Evolutionary conservation across 2,113 vertebrate genomes (phyloP), one percentile per base, ranked within the genome.

Genomic region (Thalassarche chlororhynchos): DNA sequence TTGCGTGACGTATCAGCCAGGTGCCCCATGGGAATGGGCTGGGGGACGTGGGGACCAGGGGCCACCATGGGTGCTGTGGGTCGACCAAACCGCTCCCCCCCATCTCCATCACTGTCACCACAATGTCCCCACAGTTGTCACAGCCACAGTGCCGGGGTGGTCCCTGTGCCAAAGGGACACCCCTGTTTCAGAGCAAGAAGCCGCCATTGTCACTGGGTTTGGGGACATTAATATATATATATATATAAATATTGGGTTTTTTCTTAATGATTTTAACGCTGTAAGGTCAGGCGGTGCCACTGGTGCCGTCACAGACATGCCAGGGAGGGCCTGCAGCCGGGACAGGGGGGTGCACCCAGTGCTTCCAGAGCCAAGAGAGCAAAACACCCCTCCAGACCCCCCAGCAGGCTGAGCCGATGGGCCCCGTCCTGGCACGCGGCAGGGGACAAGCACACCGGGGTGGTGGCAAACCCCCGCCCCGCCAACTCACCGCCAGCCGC

Each of bases 221-320:
- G 88, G 91, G 88, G 88, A 78, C 87, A 69, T 60, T 15, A 24
- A 36, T 51, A 55, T 40, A 83, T 25, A 89, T 47, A 85, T 49
- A 88, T 31, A 79, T 36, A 87, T 23, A 84, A 69, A 96, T 75
- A 92, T 36, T 9, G 72, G 65, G 4, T n/a, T 40, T 74, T 81
- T 93, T 90, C 90, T 74, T 93, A 81, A 84, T 7, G 83, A 88
- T 90, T 85, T 96, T 93, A 94, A 90, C 1, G 78, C 92, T 80
- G 42, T 36, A 25, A 44, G 78, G 78, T 32, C 62, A 21, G 21
- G 49, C 4, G 44, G 78, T 44, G 70, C 68, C 11, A 2, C 55
- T 2, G 28, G 74, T 40, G 72, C 64, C 4, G 4, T 40, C 17
- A 38, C 7, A 8, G 75, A n/a, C 4, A 17, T 0, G 17, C 28